Evolutionary conservation across 2,888 invertebrate species (phyloP).

Genomic region (Spisula solida): DNA sequence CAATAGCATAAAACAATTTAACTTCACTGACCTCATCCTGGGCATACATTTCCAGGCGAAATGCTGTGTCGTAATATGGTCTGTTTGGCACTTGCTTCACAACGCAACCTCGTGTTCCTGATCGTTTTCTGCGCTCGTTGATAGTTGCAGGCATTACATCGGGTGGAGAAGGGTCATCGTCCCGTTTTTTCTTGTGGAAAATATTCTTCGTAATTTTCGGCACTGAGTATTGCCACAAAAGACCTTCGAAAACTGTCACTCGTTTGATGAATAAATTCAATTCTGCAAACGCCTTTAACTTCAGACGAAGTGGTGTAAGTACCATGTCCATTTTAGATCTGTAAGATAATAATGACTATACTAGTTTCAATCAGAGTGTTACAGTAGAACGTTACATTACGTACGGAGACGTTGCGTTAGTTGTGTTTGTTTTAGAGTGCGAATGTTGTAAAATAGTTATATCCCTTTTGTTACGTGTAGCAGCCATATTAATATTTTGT

Average conservation of each 20-base stretch:
- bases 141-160: constrained; percentile 55
- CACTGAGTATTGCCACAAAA: constrained; percentile 69
- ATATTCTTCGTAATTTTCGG: constrained; percentile 69
- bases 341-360: not conserved
- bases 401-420: no score
- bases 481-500: no score
- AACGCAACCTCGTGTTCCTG: constrained; percentile 64
- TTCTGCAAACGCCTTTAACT: constrained; percentile 70
- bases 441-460: no score
- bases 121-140: constrained; percentile 50
- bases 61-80: constrained; percentile 71
- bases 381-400: no score
- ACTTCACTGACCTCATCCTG: constrained; percentile 74
- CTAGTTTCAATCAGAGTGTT: no score
- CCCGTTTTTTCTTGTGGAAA: constrained; percentile 62
- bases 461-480: no score
- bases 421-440: no score
- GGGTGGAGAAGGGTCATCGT: constrained; percentile 70
- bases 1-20: constrained; percentile 74
- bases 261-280: constrained; percentile 47
- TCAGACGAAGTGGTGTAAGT: constrained; percentile 68
- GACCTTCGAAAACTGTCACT: constrained; percentile 70
- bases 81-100: constrained; percentile 73
- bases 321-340: constrained; percentile 73
- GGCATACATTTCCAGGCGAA: constrained; percentile 72